Base-by-base conservation (phyloP, 53 echinoderm and acorn worm species). In the Patiria pectinifera region DNA sequence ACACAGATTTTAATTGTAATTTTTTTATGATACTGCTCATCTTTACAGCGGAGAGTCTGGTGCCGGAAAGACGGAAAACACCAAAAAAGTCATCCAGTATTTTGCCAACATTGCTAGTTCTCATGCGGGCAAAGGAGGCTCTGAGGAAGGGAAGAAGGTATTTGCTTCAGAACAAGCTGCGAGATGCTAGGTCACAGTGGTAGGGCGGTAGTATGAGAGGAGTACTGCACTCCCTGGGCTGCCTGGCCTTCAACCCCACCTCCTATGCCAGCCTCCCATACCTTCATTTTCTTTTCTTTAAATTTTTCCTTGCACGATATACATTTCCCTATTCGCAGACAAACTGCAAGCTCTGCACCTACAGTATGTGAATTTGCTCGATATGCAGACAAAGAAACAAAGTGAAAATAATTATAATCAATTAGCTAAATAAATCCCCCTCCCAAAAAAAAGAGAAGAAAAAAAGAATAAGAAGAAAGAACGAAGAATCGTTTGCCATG, bases 11-110 rank as follows among this genome's bases (percentile, higher is more conserved):
- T 78, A 63, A 61, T 44, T 24, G 19, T 48, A 59, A 59, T 74
- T 83, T 24, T 83, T 80, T 62, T 6, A 53, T 53, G 53, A 16
- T 48, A 78, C 80, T 70, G 71, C 90, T 81, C 74, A 91, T 85
- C 83, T 71, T 48, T 26, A 84, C 93, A 99, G 99, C 85, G 99
- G 99, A 95, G 99, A 99, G 96, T 99, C 99, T 44, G 99, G 99
- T 89, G 99, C 99, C 83, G 99, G 99, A 91, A 99, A 99, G 92
- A 99, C 99, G 86, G 99, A 99, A 95, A 99, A 97, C 96, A 99
- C 99, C 92, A 99, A 99, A 99, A 99, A 99, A 95, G 99, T 99
- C 97, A 99, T 99, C 99, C 99, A 99, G 99, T 99, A 99, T 97
- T 99, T 99, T 97, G 99, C 99, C 99, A 99, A 96, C 96, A 99